These are phyloP conservation scores for Anabas testudineus DNA, from an alignment of 2,797 vertebrate genomes.

Conservation along the genomic window DNA sequence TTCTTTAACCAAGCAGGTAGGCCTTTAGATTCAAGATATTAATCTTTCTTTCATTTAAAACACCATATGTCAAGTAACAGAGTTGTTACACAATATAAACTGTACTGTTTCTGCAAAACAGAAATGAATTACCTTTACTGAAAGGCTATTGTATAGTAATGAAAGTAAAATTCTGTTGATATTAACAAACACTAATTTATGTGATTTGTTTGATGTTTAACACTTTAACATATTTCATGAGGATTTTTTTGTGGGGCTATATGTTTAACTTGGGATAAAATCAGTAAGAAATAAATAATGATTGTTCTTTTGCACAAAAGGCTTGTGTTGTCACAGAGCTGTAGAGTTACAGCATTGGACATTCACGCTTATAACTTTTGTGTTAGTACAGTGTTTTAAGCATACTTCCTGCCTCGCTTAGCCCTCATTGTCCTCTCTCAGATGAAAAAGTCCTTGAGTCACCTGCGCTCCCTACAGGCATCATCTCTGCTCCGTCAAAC, in stretches of 20 bases:
- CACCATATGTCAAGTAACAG: background rate
- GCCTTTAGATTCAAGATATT: constrained; percentile 27
- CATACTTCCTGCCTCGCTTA: constrained; percentile 19
- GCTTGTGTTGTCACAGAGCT: constrained; percentile 4
- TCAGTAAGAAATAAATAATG: background rate
- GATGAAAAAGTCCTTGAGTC: constrained; percentile 62
- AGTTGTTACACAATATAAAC: background rate
- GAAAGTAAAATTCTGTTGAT: background rate
- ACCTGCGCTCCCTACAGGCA: constrained; percentile 59
- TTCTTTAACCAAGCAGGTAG: constrained; percentile 75
- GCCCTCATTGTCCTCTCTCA: constrained; percentile 32
- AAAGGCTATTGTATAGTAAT: background rate
- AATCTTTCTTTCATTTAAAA: background rate
- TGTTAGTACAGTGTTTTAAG: constrained; percentile 17
- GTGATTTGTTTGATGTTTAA: background rate
- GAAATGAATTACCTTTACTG: background rate
- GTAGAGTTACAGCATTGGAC: background rate
- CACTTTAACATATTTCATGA: background rate
- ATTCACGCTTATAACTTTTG: constrained; percentile 13
- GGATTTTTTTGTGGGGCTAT: background rate
- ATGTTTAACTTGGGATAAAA: background rate
- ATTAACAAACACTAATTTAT: background rate
- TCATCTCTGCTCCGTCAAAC: constrained; percentile 55
- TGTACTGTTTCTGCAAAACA: background rate
- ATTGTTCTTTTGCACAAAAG: background rate